Evolutionary conservation across 2,797 vertebrate genomes (phyloP).

Genomic region (Pseudochirops cupreus): DNA sequence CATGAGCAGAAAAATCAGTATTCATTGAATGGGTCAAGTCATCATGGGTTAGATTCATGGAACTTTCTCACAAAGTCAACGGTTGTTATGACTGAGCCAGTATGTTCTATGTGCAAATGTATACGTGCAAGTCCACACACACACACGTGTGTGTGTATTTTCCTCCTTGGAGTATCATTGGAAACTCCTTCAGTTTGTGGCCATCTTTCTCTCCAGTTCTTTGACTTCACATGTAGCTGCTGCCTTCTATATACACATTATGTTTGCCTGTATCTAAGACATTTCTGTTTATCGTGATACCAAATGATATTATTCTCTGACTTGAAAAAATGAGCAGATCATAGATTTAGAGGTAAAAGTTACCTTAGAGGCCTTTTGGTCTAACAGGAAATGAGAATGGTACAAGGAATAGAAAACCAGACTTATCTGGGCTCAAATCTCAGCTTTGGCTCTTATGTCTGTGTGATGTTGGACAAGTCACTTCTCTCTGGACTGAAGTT

Average conservation of each 20-base stretch:
- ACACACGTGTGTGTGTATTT: neutral
- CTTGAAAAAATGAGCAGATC: neutral
- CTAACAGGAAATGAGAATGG: neutral
- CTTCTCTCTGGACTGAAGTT: neutral
- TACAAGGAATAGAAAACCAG: neutral
- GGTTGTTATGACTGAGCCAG: neutral
- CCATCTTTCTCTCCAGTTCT: slow-evolving; percentile 58
- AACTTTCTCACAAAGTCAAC: slow-evolving; percentile 2
- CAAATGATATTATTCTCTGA: neutral
- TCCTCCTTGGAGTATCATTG: neutral
- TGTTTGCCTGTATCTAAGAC: neutral
- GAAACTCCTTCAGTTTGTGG: slow-evolving; percentile 20
- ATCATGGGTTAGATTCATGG: slow-evolving; percentile 14
- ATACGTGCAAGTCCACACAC: no score
- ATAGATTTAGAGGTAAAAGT: neutral
- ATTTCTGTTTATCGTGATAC: neutral
- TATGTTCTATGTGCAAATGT: neutral
- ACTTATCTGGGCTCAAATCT: slow-evolving; percentile 4
- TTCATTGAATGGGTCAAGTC: slow-evolving; percentile 36
- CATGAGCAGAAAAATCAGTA: slow-evolving; percentile 45
- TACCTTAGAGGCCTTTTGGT: neutral
- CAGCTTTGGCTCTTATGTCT: neutral
- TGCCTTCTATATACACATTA: neutral
- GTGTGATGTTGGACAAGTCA: neutral
- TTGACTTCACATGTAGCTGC: slow-evolving; percentile 15